phyloP scores from a whole-genome alignment of 2,888 invertebrate species.

The Dinocampus coccinellae region DNA sequence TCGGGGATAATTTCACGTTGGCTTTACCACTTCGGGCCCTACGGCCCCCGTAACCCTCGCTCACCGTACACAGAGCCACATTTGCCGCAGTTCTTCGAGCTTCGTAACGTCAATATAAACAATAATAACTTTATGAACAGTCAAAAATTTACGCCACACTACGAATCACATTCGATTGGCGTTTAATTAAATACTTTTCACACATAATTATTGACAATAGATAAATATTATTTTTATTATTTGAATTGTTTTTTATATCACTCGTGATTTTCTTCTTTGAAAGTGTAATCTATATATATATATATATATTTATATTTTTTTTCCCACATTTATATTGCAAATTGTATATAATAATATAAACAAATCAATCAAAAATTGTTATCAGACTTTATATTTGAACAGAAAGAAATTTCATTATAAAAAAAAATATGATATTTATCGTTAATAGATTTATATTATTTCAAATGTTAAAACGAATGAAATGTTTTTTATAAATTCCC shows the following conservation, averaged over 20 bases:
- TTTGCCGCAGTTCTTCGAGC: slow-evolving; percentile 57
- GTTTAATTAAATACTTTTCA: background rate
- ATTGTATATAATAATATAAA: too few species aligned
- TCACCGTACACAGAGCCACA: slow-evolving; percentile 68
- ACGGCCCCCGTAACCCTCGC: slow-evolving; percentile 62
- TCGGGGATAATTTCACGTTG: slow-evolving; percentile 58
- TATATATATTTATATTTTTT: too few species aligned
- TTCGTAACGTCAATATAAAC: slow-evolving; percentile 12
- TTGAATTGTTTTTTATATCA: background rate
- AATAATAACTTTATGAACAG: too few species aligned
- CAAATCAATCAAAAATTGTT: too few species aligned
- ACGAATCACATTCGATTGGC: background rate
- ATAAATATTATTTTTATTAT: background rate
- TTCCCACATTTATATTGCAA: too few species aligned
- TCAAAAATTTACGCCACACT: too few species aligned
- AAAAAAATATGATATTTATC: too few species aligned
- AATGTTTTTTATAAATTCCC: background rate
- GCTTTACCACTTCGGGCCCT: slow-evolving; percentile 58
- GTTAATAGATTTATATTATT: too few species aligned
- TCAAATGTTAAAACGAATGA: too few species aligned
- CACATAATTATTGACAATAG: background rate
- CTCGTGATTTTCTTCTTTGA: background rate
- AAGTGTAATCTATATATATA: too few species aligned
- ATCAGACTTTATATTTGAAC: too few species aligned
- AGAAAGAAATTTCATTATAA: too few species aligned